Evolutionary conservation across 2,113 vertebrate species (phyloP).

Genomic region (Piprites chloris): DNA sequence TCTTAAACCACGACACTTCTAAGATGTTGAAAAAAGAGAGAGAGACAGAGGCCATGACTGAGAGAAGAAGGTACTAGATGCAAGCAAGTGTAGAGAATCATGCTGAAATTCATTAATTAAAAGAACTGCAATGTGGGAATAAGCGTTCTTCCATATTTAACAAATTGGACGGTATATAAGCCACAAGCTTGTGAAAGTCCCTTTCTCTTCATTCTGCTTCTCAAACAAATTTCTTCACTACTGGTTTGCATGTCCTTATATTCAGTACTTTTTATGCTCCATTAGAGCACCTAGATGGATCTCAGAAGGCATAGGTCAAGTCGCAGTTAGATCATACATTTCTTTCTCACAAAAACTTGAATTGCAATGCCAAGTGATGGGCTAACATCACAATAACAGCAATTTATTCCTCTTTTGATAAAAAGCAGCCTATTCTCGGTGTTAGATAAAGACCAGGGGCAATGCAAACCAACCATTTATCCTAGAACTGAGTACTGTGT

Average conservation of each 20-base stretch:
- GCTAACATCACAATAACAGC: conserved; percentile 86
- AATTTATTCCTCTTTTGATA: conserved; percentile 85
- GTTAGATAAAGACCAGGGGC: conserved; percentile 82
- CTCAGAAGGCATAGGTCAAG: conserved; percentile 80
- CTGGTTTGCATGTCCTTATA: conserved; percentile 75
- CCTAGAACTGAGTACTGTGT: conserved; percentile 74
- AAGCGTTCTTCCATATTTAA: conserved; percentile 52
- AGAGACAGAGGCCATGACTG: background rate
- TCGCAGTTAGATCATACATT: conserved; percentile 84
- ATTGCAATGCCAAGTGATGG: conserved; percentile 85
- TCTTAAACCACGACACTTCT: background rate
- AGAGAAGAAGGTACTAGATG: background rate
- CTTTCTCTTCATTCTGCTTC: conserved; percentile 54
- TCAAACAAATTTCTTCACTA: conserved; percentile 69
- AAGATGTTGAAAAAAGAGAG: background rate
- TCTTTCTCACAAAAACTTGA: conserved; percentile 83
- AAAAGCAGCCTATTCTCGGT: conserved; percentile 82
- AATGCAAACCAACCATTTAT: conserved; percentile 84
- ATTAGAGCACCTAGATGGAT: conserved; percentile 81
- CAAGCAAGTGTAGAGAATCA: background rate
- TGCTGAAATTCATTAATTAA: conserved; percentile 15
- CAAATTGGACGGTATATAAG: conserved; percentile 55
- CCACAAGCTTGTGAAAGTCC: conserved; percentile 36
- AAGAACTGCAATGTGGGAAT: background rate
- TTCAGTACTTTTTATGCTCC: conserved; percentile 79